Evolutionary conservation across 2,113 vertebrate species (phyloP).

Genomic region (Drymodes brunneopygia): DNA sequence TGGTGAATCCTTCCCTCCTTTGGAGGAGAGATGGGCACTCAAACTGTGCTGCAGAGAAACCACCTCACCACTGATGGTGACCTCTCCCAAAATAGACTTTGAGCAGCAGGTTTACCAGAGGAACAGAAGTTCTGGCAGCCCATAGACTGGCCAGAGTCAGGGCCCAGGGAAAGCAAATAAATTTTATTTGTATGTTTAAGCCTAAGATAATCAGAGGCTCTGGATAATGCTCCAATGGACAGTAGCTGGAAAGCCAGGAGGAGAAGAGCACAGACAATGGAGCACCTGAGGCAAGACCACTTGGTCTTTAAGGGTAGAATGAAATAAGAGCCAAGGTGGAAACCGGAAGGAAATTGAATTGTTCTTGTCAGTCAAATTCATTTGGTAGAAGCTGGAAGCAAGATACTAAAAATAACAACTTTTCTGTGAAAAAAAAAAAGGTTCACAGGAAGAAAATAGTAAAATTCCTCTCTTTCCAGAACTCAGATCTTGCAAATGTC

Average conservation of each 20-base stretch:
- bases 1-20: not conserved
- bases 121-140: not conserved
- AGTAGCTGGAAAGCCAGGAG: not conserved
- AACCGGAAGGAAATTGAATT: not conserved
- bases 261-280: not conserved
- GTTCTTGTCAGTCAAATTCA: not conserved
- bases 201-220: not conserved
- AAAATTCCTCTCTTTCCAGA: not conserved
- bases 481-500: not conserved
- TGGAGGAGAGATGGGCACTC: not conserved
- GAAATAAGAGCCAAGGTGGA: not conserved
- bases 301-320: not conserved
- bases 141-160: not conserved
- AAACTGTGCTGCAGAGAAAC: not conserved
- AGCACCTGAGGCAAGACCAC: not conserved
- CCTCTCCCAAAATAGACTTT: not conserved
- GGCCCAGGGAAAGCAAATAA: not conserved
- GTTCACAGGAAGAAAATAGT: not conserved
- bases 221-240: not conserved
- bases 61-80: rapidly evolving
- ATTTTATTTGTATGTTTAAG: not conserved
- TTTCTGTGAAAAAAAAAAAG: not conserved
- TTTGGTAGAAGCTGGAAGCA: not conserved
- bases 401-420: not conserved
- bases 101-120: not conserved